Evolutionary conservation across 1,140 invertebrate genomes (phyloP).

Genomic region (Condylostylus longicornis): DNA sequence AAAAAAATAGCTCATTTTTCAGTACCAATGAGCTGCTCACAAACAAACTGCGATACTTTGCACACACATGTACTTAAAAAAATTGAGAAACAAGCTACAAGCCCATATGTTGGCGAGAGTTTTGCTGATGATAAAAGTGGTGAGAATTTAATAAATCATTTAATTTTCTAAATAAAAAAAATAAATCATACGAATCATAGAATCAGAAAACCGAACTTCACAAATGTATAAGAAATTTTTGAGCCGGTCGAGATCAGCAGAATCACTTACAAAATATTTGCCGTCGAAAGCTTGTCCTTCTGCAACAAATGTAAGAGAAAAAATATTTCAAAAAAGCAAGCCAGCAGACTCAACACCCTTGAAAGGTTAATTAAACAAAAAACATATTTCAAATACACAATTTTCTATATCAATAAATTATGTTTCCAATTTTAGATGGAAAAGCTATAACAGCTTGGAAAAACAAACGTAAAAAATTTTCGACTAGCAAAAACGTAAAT

Average conservation of each 20-base stretch:
- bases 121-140: no score
- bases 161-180: no score
- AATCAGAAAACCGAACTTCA: no score
- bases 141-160: no score
- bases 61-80: no score
- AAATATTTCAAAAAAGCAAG: constrained; percentile 8
- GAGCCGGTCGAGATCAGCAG: neutral
- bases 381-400: neutral
- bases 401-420: neutral
- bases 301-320: constrained; percentile 12
- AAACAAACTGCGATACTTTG: neutral
- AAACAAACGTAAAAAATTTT: constrained; percentile 64
- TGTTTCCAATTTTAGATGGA: constrained; percentile 22
- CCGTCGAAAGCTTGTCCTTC: no score
- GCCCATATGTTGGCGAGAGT: no score
- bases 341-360: constrained; percentile 6
- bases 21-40: neutral
- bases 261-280: neutral
- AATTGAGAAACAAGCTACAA: no score
- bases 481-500: constrained; percentile 46
- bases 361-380: constrained; percentile 2
- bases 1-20: constrained; percentile 16
- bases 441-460: constrained; percentile 51
- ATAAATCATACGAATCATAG: no score
- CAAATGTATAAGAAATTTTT: no score